Base-by-base conservation (phyloP, 2,888 invertebrate species). In the Mesorhabditis belari region DNA sequence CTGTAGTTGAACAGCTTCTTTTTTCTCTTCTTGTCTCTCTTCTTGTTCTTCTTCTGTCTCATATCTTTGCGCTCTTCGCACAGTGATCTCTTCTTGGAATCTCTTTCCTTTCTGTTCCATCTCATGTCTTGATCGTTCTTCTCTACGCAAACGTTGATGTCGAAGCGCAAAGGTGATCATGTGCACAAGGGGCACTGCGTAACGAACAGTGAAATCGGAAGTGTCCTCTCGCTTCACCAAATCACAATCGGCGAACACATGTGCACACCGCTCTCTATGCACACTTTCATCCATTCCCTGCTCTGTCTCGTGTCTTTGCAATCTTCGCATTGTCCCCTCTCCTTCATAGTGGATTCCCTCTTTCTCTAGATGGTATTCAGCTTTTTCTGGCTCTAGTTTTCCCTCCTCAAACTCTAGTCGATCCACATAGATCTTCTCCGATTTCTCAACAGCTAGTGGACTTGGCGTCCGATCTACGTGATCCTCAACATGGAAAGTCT, bases 201-300 rank as follows among this genome's bases (percentile, higher is more conserved):
- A 69, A 25, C 64, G 61, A 3, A 77, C 77, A 23, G 75, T 71
- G 63, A 69, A 78, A 12, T 69, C 62, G n/a, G 75, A 75, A 21
- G 70, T 70, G 58, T 79, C 79, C 56, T 79, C 79, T 17, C 63
- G 73, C 50, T 75, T 61, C n/a, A 66, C 66, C 4, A 79, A 65
- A 28, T 79, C 77, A 57, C 79, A 79, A 59, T 79, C 78, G 44
- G 74, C 78, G 61, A 75, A 74, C 5, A 71, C 78, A 53, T 71
- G 71, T 52, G 71, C 66, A 63, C 71, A 73, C 50, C 74, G 58
- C 44, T 17, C 44, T n/a, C 44, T 26, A 35, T 35, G n/a, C 44
- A n/a, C 44, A 17, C 44, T n/a, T 1, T 35, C 44, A n/a, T 35
- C 44, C 44, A n/a, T 35, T 55, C 49, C 57, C 51, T 75, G 71